Evolutionary conservation across 2,113 vertebrate genomes (phyloP).

Genomic region (Limanda limanda): DNA sequence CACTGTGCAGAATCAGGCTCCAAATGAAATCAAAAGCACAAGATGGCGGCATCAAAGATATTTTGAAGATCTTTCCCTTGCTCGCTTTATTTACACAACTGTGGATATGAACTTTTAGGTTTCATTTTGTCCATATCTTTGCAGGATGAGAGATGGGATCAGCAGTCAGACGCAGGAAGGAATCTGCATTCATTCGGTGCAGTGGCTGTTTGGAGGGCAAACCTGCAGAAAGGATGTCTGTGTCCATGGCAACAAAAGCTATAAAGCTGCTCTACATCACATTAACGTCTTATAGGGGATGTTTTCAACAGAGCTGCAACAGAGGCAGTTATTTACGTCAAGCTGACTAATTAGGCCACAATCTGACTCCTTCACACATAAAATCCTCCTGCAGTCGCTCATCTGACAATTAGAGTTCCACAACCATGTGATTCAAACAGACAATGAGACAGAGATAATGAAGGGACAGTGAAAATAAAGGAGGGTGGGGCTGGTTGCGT

Average conservation of each 20-base stretch:
- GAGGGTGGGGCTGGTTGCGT: conserved; percentile 45
- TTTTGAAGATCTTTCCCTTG: too few species aligned
- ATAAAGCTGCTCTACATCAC: not conserved
- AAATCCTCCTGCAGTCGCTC: conserved; percentile 1
- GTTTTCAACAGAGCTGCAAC: not conserved
- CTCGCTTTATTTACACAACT: too few species aligned
- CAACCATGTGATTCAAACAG: not conserved
- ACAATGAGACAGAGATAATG: conserved; percentile 6
- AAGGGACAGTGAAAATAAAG: conserved; percentile 14
- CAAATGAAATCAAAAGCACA: too few species aligned
- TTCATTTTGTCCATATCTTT: too few species aligned
- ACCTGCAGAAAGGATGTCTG: not conserved
- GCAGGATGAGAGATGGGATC: too few species aligned
- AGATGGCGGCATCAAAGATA: too few species aligned
- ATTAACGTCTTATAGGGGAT: not conserved
- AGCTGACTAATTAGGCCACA: conserved; percentile 32
- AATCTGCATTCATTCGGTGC: not conserved
- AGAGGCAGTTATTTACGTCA: not conserved
- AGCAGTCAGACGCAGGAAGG: too few species aligned
- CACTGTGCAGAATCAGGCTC: too few species aligned
- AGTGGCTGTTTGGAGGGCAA: not conserved
- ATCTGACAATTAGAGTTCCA: not conserved
- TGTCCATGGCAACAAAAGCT: conserved; percentile 1
- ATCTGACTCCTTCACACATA: not conserved
- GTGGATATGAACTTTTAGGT: too few species aligned